Conservation (phyloP, 2,113 vertebrate species). For the Ginglymostoma cirratum region DNA sequence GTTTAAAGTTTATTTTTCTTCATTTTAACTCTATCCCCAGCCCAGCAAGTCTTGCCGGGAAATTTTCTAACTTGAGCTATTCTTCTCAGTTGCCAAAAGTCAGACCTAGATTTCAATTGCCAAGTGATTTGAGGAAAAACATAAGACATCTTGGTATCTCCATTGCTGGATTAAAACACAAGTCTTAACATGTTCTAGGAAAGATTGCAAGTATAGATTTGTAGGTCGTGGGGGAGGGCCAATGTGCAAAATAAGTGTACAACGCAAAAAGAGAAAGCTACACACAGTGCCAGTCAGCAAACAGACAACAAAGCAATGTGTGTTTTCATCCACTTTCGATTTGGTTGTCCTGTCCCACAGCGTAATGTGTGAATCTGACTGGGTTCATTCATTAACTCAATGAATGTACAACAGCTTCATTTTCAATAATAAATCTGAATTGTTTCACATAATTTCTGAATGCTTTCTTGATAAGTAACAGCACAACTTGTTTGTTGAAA, state of each 20-base stretch:
- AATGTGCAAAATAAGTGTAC: neutral
- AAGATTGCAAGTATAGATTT: slow-evolving; percentile 31
- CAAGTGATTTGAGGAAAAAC: neutral
- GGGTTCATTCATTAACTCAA: neutral
- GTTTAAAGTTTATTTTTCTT: too few species aligned
- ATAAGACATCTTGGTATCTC: neutral
- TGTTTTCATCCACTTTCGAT: slow-evolving; percentile 12
- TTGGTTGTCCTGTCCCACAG: neutral
- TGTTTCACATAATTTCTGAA: neutral
- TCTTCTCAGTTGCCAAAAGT: neutral
- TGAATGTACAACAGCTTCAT: neutral
- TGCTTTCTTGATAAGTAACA: neutral
- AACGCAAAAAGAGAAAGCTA: neutral
- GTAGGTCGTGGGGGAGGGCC: neutral
- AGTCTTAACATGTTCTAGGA: neutral
- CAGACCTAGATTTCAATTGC: neutral
- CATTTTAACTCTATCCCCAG: too few species aligned
- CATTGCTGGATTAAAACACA: neutral
- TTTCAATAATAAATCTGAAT: neutral
- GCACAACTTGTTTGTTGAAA: neutral
- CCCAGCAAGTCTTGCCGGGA: neutral
- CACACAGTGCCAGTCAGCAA: neutral
- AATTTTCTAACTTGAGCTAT: neutral
- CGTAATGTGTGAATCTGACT: neutral
- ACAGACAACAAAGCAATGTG: neutral